These are phyloP conservation scores for Enteromius argenteus DNA, from an alignment of 2,797 vertebrate genomes.

Conservation along the genomic window DNA sequence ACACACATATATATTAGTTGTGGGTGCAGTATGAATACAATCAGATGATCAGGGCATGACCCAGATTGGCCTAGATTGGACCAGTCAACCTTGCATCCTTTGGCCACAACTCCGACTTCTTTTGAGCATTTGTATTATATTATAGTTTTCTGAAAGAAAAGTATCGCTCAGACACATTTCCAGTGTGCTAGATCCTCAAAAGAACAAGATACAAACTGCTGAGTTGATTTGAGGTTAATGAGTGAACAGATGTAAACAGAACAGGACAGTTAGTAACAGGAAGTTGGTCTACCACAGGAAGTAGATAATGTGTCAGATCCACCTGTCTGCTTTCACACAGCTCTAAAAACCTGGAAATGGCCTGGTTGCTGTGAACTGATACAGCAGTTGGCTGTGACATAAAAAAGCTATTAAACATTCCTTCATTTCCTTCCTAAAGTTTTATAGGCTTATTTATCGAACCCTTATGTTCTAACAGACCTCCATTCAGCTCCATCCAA, in stretches of 20 bases:
- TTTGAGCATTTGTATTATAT: background rate
- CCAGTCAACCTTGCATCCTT: background rate
- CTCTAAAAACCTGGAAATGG: slow-evolving; percentile 37
- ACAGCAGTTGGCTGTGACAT: background rate
- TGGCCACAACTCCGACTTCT: background rate
- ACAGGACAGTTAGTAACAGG: slow-evolving; percentile 50
- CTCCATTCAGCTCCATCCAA: background rate
- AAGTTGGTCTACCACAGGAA: slow-evolving; percentile 59
- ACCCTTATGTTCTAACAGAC: background rate
- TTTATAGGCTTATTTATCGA: background rate
- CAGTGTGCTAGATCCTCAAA: slow-evolving; percentile 1
- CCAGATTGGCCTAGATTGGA: background rate
- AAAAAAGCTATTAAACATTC: background rate
- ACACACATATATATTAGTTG: background rate
- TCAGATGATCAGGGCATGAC: background rate
- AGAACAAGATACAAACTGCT: slow-evolving; percentile 13
- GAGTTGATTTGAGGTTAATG: slow-evolving; percentile 48
- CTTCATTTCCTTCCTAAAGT: background rate
- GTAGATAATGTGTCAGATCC: slow-evolving; percentile 42
- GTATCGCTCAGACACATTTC: background rate
- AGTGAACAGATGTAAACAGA: slow-evolving; percentile 42
- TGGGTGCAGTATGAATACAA: background rate
- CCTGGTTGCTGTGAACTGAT: background rate
- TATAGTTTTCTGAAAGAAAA: background rate
- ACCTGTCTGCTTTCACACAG: slow-evolving; percentile 55